A percentile compares a stretch with the other conserved stretches of the same genome.
Evolutionary conservation across 53 echinoderm and acorn worm species (phyloP).

Genomic region (Luidia sarsii): DNA sequence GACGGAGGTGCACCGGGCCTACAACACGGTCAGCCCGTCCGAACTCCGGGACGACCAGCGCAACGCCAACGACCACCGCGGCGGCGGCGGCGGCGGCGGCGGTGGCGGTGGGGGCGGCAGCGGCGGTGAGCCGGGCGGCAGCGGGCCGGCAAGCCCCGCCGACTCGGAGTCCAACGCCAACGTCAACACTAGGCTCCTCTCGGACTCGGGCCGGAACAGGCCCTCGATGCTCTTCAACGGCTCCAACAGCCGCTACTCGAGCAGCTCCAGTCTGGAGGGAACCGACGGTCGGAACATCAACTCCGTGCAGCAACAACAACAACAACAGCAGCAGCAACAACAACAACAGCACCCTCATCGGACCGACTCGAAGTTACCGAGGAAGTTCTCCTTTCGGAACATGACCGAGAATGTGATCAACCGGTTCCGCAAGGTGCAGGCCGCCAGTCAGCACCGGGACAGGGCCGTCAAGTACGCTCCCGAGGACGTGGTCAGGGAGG

Average conservation of each 20-base stretch:
- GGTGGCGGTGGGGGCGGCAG: neutral
- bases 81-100: constrained; percentile 47
- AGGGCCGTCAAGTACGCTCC: constrained; percentile 46
- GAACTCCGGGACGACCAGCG: constrained; percentile 43
- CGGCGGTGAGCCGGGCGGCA: constrained; percentile 47
- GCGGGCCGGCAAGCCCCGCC: constrained; percentile 37
- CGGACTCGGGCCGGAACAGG: constrained; percentile 44
- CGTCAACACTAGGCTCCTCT: constrained; percentile 36
- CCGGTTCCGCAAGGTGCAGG: constrained; percentile 72
- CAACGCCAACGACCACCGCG: constrained; percentile 22
- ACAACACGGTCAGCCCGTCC: constrained; percentile 60
- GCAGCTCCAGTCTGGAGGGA: constrained; percentile 58
- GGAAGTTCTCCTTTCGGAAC: constrained; percentile 90
- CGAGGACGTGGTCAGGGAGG: constrained; percentile 87
- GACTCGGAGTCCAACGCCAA: constrained; percentile 51
- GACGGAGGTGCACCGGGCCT: constrained; percentile 72
- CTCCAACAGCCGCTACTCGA: constrained; percentile 47
- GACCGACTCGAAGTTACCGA: constrained; percentile 48
- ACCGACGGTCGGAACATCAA: constrained; percentile 52
- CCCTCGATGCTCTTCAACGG: constrained; percentile 36
- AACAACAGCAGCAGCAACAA: no score
- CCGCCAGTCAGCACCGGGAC: constrained; percentile 21
- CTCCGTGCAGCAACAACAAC: constrained; percentile 12
- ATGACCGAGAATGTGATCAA: constrained; percentile 78
- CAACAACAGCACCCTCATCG: constrained; percentile 16